Base-by-base conservation (phyloP, 2,113 vertebrate species). In the Ctenodactylus gundi region DNA sequence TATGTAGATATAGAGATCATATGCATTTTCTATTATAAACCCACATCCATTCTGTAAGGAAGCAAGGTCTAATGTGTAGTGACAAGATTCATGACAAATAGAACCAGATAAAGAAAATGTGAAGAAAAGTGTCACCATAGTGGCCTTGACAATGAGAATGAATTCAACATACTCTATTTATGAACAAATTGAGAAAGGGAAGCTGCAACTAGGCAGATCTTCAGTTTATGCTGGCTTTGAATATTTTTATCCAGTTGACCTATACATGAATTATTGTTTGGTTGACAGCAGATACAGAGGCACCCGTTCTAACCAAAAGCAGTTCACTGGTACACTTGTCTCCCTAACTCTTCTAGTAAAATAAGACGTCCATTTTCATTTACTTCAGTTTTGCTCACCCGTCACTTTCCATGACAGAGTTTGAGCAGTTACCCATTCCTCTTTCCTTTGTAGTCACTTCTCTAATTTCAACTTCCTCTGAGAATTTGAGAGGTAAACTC, bases 401-500 rank as follows among this genome's bases (percentile, higher is more conserved):
- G 73, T n/a, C 39, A 85, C 20, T 44, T 85, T 25, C 44, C n/a
- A 57, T 84, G 76, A 44, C 41, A 76, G 34, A 85, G 78, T 51
- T n/a, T 94, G 65, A 96, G 18, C 27, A 64, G 23, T 39, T 46
- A 58, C 14, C 21, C 41, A 88, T 39, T 60, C 6, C 31, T 15
- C 18, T 80, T 53, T 83, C 29, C 57, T 18, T n/a, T 88, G 65
- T 44, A 72, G 3, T 90, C 55, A 60, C 73, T 90, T 93, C 49
- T 90, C 51, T 87, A 78, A 67, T 84, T 91, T 81, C 75, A 81
- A 85, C 65, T 93, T 88, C 53, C 87, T 81, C 39, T 81, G 9
- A 1, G 76, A 34, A 75, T 15, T n/a, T 57, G 3, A 7, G 51
- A 73, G 12, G 25, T 44, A 78, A 88, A 39, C 39, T 58, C 39